Evolutionary conservation across 2,113 vertebrate species (phyloP), one percentile per base, ranked within the genome.

Genomic region (Leptodactylus fuscus): DNA sequence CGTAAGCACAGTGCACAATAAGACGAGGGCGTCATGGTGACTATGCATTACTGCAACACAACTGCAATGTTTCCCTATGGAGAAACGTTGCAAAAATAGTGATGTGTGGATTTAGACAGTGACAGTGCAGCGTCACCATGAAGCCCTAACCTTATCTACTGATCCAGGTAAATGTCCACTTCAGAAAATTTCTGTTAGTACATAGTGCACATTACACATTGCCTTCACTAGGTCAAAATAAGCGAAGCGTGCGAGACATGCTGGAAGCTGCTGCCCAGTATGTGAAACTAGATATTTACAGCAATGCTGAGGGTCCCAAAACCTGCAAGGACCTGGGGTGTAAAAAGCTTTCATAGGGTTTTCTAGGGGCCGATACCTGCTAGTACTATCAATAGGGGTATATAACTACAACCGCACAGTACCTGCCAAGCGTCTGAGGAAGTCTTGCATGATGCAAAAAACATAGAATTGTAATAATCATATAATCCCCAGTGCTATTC

Each of bases 361-460:
- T 9, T 44, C 4, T 44, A 44, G 41, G 41, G 9, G 41, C 41
- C 4, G 41, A 44, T 5, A 9, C 41, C 41, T n/a, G n/a, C n/a
- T n/a, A n/a, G n/a, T n/a, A n/a, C n/a, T n/a, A n/a, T n/a, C n/a
- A n/a, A n/a, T n/a, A n/a, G n/a, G n/a, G n/a, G n/a, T n/a, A n/a
- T n/a, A n/a, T n/a, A n/a, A n/a, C n/a, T n/a, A n/a, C n/a, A 9
- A 44, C 41, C 3, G 36, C 46, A 67, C 16, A 22, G 62, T 70
- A 81, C 80, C 80, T 81, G 60, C 69, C n/a, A 69, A 36, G 46
- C 27, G 20, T 11, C 29, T 49, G 41, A 24, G 11, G 16, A 70
- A 70, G 34, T 38, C 80, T 80, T 53, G n/a, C n/a, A 41, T 70
- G 60, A 27, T 22, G 80, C 62, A 49, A 70, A 20, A 34, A 81